Percentiles rank a stretch among this genome's conserved stretches.
These are phyloP conservation scores for Rutilus rutilus DNA, from an alignment of 2,113 vertebrate species.

Conservation along the genomic window DNA sequence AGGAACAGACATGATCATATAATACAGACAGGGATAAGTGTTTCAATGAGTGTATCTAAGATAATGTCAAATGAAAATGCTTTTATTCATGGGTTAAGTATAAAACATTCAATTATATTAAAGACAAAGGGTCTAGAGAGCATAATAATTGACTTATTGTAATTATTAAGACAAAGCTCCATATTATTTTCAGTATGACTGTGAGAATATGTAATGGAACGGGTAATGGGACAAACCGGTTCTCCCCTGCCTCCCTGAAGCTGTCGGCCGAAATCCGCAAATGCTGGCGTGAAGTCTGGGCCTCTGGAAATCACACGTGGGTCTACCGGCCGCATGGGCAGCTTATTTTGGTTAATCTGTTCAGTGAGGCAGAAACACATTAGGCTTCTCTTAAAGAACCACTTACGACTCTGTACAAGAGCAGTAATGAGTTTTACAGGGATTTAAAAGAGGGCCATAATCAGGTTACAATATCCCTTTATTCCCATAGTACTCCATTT, in stretches of 20 bases:
- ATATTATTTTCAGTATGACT: slow-evolving; percentile 31
- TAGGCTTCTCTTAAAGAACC: not conserved
- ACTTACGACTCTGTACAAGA: not conserved
- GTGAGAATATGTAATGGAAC: slow-evolving; percentile 7
- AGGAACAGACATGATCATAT: not conserved
- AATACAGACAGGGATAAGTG: not conserved
- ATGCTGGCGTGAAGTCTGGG: slow-evolving; percentile 96
- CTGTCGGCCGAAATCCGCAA: slow-evolving; percentile 93
- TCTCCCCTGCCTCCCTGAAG: slow-evolving; percentile 83
- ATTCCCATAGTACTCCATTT: slow-evolving; percentile 3
- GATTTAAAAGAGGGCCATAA: slow-evolving; percentile 21
- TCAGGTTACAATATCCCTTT: slow-evolving; percentile 8
- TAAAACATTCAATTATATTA: not conserved
- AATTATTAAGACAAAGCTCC: not conserved
- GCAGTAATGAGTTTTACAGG: not conserved
- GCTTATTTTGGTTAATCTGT: slow-evolving; percentile 95
- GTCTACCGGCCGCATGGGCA: slow-evolving; percentile 85
- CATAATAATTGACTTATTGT: not conserved
- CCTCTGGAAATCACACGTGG: slow-evolving; percentile 90
- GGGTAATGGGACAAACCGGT: slow-evolving; percentile 78
- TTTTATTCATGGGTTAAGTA: not conserved
- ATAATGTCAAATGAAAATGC: not conserved
- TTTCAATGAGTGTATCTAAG: not conserved
- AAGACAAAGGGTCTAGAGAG: not conserved
- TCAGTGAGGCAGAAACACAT: slow-evolving; percentile 6